Evolutionary conservation across 2,888 invertebrate species (phyloP).

Genomic region (Caenorhabditis sp.): DNA sequence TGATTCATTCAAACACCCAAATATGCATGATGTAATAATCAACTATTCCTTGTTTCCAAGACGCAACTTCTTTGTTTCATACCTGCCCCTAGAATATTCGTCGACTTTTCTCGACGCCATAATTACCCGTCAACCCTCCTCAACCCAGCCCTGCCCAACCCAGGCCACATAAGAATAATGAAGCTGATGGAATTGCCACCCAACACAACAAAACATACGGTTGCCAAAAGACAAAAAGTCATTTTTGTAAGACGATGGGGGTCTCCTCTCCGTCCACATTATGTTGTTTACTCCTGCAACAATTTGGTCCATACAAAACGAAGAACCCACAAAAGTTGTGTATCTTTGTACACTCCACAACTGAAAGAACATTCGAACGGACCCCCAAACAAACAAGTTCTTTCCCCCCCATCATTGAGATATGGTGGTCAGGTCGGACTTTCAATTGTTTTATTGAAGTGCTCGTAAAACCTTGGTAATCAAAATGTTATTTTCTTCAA

Average conservation of each 20-base stretch:
- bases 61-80: constrained; percentile 48
- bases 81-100: constrained; percentile 40
- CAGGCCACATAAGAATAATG: constrained; percentile 51
- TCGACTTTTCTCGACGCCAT: constrained; percentile 53
- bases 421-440: background rate
- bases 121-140: constrained; percentile 52
- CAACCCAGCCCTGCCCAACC: constrained; percentile 35
- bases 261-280: constrained; percentile 40
- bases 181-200: constrained; percentile 57
- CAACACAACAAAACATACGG: constrained; percentile 39
- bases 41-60: constrained; percentile 37
- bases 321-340: constrained; percentile 39
- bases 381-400: constrained; percentile 13
- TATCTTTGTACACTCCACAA: constrained; percentile 47
- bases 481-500: too few species aligned
- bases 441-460: too few species aligned
- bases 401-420: constrained; percentile 9
- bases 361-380: constrained; percentile 34
- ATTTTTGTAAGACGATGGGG: constrained; percentile 31
- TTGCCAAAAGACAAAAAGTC: constrained; percentile 26
- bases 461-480: too few species aligned
- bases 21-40: constrained; percentile 63
- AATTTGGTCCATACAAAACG: constrained; percentile 34
- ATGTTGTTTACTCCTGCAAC: constrained; percentile 42
- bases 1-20: constrained; percentile 45